Evolutionary conservation across 2,797 vertebrate genomes (phyloP).

Genomic region (Betta splendens): DNA sequence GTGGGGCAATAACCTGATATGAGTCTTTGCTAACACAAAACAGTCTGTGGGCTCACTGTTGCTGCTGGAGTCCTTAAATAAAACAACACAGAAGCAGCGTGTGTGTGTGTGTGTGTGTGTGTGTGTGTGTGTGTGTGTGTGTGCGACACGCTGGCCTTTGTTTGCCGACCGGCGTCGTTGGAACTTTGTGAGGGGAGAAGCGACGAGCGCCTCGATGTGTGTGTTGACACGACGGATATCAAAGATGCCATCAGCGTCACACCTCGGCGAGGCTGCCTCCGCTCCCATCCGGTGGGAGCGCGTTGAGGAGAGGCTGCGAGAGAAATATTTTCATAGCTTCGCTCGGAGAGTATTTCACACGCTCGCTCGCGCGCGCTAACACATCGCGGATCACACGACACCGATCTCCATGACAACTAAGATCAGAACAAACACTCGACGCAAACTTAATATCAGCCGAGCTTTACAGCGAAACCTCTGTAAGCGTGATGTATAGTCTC

Average conservation of each 20-base stretch:
- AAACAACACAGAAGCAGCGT: constrained; percentile 37
- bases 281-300: constrained; percentile 42
- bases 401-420: constrained; percentile 12
- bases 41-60: constrained; percentile 30
- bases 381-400: constrained; percentile 12
- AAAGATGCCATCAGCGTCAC: constrained; percentile 46
- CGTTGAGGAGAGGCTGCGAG: constrained; percentile 12
- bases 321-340: constrained; percentile 29
- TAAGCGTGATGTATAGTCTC: constrained; percentile 29
- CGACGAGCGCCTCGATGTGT: constrained; percentile 28
- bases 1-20: constrained; percentile 58
- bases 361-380: background rate
- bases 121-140: constrained; percentile 1
- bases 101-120: too few relatives aligned
- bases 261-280: constrained; percentile 32
- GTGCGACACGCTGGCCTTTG: constrained; percentile 27
- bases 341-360: constrained; percentile 37
- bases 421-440: constrained; percentile 22
- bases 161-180: constrained; percentile 35
- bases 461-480: constrained; percentile 34
- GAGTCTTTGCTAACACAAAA: constrained; percentile 56
- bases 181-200: constrained; percentile 44
- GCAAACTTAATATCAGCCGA: constrained; percentile 34
- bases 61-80: constrained; percentile 21
- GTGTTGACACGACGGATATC: constrained; percentile 47